These are phyloP conservation scores for Hyles vespertilio DNA, from an alignment of 1,140 invertebrate species.

Conservation along the genomic window DNA sequence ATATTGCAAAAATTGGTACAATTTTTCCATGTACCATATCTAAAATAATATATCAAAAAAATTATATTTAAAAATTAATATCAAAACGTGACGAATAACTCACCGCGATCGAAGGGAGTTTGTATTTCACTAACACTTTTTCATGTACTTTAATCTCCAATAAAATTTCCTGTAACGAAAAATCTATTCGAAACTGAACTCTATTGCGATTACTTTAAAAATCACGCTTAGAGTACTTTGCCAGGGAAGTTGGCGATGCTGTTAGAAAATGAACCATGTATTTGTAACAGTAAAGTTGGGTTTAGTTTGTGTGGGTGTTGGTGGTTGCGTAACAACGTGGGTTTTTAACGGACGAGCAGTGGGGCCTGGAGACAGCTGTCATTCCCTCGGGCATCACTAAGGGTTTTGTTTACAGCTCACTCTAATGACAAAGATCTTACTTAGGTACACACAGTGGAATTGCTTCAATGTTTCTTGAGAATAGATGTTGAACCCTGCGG, in stretches of 20 bases:
- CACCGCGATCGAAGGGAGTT: slow-evolving; percentile 2
- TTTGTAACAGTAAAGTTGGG: background rate
- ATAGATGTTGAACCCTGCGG: no score
- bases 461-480: background rate
- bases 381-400: slow-evolving; percentile 45
- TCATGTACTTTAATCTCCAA: slow-evolving; percentile 30
- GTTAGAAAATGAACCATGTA: background rate
- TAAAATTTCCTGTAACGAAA: slow-evolving; percentile 36
- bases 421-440: slow-evolving; percentile 54
- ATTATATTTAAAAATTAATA: background rate
- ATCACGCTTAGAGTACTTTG: no score
- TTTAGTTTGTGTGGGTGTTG: background rate
- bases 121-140: slow-evolving; percentile 28
- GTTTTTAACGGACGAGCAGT: slow-evolving; percentile 60
- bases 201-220: slow-evolving; percentile 11
- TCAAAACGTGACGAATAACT: background rate
- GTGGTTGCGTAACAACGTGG: slow-evolving; percentile 38
- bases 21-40: no score
- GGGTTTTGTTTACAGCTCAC: slow-evolving; percentile 66
- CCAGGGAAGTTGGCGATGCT: no score
- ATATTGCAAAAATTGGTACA: background rate
- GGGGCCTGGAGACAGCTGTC: slow-evolving; percentile 70
- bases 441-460: slow-evolving; percentile 9
- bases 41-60: no score
- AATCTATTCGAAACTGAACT: slow-evolving; percentile 18